Base-by-base conservation (phyloP, 2,888 invertebrate genomes). In the Athalia cordata region DNA sequence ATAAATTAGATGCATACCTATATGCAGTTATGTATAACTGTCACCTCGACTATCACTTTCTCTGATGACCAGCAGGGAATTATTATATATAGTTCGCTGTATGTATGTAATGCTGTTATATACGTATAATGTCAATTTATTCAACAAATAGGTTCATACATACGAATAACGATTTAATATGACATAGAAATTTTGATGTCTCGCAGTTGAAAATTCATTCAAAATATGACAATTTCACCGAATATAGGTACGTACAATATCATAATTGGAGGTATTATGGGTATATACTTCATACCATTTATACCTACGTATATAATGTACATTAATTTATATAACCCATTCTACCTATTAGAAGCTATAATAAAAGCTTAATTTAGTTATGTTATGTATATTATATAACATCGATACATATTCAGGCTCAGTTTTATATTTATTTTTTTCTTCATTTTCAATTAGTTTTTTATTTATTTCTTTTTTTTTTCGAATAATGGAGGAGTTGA, bases 331-430 rank as follows among this genome's bases (percentile, higher is more conserved):
- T 50, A 15, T 75, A 62, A 75, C 64, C 75, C n/a, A 52, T 64
- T 80, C 65, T 75, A 59, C 64, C 81, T 82, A 81, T 80, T 79
- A 81, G 78, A 82, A 85, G 79, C 81, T 79, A 29, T 29, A 78
- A 81, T 80, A 77, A 78, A 86, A 83, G 82, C 83, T 83, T 81
- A 29, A 29, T 29, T 80, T 79, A 50, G 78, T 59, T 72, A 59
- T 59, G n/a, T 72, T 78, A 81, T 50, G 13, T 64, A 47, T 64
- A n/a, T 76, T 57, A 75, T 43, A 57, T 57, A 75, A 82, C 77
- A 83, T 79, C 83, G 77, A 81, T 77, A 80, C n/a, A 80, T 74
- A 61, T 75, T 50, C 75, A 64, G 62, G 75, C 64, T 75, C 64
- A 64, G 50, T 75, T 75, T 64, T 29, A 29, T 29, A 29, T 29